Base-by-base conservation (phyloP, 2,888 invertebrate genomes). In the Augochlorella aurata region DNA sequence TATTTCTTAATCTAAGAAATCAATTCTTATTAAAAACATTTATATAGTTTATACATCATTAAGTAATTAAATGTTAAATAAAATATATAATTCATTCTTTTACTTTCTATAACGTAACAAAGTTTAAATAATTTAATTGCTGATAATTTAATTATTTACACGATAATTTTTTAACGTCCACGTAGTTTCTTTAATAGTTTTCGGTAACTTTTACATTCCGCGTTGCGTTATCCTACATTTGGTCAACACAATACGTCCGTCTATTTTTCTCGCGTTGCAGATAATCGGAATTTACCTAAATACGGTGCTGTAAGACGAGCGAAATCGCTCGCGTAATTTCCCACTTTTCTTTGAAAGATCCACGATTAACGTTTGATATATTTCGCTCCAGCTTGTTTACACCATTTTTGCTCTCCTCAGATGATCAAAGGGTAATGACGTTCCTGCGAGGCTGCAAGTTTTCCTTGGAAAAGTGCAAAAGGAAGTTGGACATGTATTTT, bases 371-470 rank as follows among this genome's bases (percentile, higher is more conserved):
- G 5, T 44, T 71, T 50, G 52, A 44, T 24, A 9, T 10, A 8
- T 14, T n/a, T 47, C n/a, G 7, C n/a, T 9, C 21, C n/a, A 16
- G 10, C 58, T 16, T 44, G 29, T 16, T 47, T 21, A 44, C 66
- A 0, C 24, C 2, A 24, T 10, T 29, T 45, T 77, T 50, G 7
- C 68, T 12, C 4, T 0, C 61, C 74, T 1, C 93, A 97, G 97
- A 97, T 94, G 97, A 97, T 93, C 95, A 95, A 88, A 95, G 97
- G 79, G 94, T 97, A 85, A 95, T 97, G 95, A 97, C 97, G 76
- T 97, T 97, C 94, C 95, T 98, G 83, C 95, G 97, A 18, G 97
- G 97, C 45, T 97, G 97, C 94, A 97, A 97, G 94, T 97, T 97
- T 94, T 97, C 97, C 74, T 92, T 97, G 92, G 97, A 97, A 94